Evolutionary conservation across 1,140 invertebrate species (phyloP), one percentile per base, ranked within the genome.

Genomic region (Drosophila asahinai): DNA sequence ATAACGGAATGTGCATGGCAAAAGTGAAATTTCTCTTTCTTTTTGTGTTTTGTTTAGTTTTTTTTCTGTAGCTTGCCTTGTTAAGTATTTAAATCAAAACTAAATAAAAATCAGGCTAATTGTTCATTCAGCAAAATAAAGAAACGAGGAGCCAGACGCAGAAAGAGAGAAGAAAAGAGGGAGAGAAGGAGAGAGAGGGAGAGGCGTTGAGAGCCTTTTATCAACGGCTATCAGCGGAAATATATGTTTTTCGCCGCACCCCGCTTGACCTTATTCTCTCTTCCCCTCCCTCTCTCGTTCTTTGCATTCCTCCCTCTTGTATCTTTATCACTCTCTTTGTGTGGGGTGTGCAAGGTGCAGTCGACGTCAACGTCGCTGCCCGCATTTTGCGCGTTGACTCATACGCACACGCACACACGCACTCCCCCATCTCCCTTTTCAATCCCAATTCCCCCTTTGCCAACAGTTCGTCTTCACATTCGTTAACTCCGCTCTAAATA

Each of bases 241-340:
- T 71, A 83, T 87, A 79, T 87, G 81, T 77, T 75, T 57, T 57
- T 40, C 36, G 83, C 84, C 84, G 84, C 83, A 83, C 84, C 84
- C 84, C 83, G 84, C 83, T 89, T 89, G 84, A 87, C 83, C 80
- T 89, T 89, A 83, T 89, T 86, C 45, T 76, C 43, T 80, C n/a
- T 55, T 27, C 30, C 73, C 59, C 42, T 51, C 47, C 38, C 25
- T 33, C 64, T 33, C 19, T 42, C 45, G 52, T 38, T 47, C 62
- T 43, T 36, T 55, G 7, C n/a, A 40, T 62, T 30, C 17, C 43
- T 52, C 58, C 25, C 58, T 60, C 27, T 43, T 62, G 19, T 30
- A 65, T 30, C 62, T 19, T 55, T 57, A 57, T 57, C 52, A 40
- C 70, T 38, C 55, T 61, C 58, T 38, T 60, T 74, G 22, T 33